Conservation (phyloP, 2,113 vertebrate genomes). For the western clawed frog (Xenopus tropicalis) region DNA sequence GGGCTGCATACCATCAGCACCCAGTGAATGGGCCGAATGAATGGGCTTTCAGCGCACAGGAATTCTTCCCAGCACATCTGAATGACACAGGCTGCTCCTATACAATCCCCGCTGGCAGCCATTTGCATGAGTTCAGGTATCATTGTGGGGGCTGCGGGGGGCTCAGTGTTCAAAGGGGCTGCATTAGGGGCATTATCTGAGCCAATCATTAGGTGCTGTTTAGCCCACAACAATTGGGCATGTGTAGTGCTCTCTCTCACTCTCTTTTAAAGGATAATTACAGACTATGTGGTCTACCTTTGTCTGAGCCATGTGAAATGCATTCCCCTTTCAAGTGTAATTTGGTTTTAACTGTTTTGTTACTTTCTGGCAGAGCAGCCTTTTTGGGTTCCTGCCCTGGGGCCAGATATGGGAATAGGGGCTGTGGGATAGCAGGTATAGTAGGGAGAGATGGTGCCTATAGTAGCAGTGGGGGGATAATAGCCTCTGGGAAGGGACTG, state of each 20-base stretch:
- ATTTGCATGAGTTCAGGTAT: slow-evolving; percentile 22
- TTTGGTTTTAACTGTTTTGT: too few relatives aligned
- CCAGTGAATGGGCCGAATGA: slow-evolving; percentile 10
- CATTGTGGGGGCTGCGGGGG: neutral
- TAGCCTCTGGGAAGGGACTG: too few relatives aligned
- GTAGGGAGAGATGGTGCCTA: too few relatives aligned
- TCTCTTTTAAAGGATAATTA: neutral
- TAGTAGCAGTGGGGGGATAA: too few relatives aligned
- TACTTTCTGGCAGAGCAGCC: too few relatives aligned
- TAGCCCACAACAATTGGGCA: too few relatives aligned
- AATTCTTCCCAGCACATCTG: slow-evolving; percentile 2
- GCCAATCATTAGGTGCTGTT: too few relatives aligned
- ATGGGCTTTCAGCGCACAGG: slow-evolving; percentile 12
- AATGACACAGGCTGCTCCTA: slow-evolving; percentile 5
- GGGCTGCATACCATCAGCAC: slow-evolving; percentile 33
- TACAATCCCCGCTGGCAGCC: neutral
- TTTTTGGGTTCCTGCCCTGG: too few relatives aligned
- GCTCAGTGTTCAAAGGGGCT: neutral
- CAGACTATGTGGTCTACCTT: neutral
- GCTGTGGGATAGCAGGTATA: too few relatives aligned
- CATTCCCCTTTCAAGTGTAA: neutral
- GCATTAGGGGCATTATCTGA: too few relatives aligned
- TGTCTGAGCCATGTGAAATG: neutral
- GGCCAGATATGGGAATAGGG: too few relatives aligned
- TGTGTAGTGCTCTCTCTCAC: too few relatives aligned